phyloP scores from a whole-genome alignment of 1,140 invertebrate species.

The Oedothorax gibbosus region DNA sequence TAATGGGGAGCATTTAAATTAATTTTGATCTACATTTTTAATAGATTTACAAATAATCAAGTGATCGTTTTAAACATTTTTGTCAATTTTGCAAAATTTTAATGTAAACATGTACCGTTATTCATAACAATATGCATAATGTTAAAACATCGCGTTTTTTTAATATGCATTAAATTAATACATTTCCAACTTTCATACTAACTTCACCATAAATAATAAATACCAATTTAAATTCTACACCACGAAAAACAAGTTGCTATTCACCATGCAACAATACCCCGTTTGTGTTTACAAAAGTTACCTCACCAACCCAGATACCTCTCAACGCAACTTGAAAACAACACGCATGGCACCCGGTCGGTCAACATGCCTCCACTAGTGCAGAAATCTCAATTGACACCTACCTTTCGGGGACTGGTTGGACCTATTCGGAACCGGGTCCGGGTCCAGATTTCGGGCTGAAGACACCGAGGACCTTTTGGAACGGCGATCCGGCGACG shows the following conservation, averaged over 20 bases:
- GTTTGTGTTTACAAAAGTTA: slow-evolving; percentile 21
- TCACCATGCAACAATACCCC: not conserved
- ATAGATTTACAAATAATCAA: too few relatives aligned
- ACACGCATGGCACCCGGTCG: not conserved
- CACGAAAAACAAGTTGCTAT: not conserved
- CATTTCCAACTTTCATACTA: not conserved
- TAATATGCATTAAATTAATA: too few relatives aligned
- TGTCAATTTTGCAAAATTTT: too few relatives aligned
- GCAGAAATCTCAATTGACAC: not conserved
- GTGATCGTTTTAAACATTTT: too few relatives aligned
- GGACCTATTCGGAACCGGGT: slow-evolving; percentile 43
- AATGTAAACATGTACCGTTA: too few relatives aligned
- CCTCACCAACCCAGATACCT: not conserved
- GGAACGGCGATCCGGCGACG: slow-evolving; percentile 48
- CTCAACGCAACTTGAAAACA: not conserved
- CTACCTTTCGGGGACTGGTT: slow-evolving; percentile 58
- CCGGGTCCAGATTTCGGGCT: slow-evolving; percentile 47
- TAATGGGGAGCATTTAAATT: too few relatives aligned
- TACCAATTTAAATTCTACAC: not conserved
- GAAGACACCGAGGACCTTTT: slow-evolving; percentile 62
- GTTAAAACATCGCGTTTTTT: too few relatives aligned
- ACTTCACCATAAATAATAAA: too few relatives aligned
- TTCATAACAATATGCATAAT: too few relatives aligned
- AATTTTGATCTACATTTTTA: too few relatives aligned
- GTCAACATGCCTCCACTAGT: not conserved